Conservation (phyloP, 2,113 vertebrate genomes). For the Myiozetetes cayanensis region DNA sequence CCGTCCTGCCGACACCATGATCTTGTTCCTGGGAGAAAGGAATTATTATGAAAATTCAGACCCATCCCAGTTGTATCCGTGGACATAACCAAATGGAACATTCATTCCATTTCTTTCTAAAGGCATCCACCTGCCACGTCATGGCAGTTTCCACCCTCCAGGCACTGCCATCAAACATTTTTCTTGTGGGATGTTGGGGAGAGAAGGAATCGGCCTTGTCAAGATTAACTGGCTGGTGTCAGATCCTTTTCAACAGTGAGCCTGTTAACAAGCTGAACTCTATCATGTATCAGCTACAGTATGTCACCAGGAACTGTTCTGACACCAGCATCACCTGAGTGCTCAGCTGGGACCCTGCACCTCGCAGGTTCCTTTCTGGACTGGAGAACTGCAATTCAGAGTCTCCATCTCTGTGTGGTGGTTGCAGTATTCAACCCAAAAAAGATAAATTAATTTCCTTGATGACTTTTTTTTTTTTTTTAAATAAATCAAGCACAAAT, state of each 20-base stretch:
- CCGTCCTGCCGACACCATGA: conserved; percentile 86
- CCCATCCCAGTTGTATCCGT: not conserved
- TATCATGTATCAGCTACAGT: not conserved
- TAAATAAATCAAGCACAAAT: not conserved
- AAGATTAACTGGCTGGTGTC: conserved; percentile 53
- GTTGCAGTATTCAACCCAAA: not conserved
- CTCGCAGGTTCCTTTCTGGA: not conserved
- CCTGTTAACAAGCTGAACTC: conserved; percentile 32
- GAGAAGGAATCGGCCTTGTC: conserved; percentile 26
- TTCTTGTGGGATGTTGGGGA: not conserved
- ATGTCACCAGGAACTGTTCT: not conserved
- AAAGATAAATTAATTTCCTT: not conserved
- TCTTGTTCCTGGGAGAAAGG: conserved; percentile 85
- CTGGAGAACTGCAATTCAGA: not conserved
- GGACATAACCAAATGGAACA: not conserved
- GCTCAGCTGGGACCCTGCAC: not conserved
- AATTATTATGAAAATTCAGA: conserved; percentile 11
- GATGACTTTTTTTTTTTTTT: not conserved
- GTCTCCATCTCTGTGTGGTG: not conserved
- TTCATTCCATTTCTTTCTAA: not conserved
- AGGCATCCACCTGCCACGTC: not conserved
- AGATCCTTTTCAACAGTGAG: not conserved
- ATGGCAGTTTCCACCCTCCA: conserved; percentile 26
- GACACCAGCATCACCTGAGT: not conserved
- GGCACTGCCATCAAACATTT: conserved; percentile 15